A percentile compares a stretch with the other conserved stretches of the same genome.
phyloP scores from a whole-genome alignment of 1,140 invertebrate genomes.

The Diabrotica virgifera region DNA sequence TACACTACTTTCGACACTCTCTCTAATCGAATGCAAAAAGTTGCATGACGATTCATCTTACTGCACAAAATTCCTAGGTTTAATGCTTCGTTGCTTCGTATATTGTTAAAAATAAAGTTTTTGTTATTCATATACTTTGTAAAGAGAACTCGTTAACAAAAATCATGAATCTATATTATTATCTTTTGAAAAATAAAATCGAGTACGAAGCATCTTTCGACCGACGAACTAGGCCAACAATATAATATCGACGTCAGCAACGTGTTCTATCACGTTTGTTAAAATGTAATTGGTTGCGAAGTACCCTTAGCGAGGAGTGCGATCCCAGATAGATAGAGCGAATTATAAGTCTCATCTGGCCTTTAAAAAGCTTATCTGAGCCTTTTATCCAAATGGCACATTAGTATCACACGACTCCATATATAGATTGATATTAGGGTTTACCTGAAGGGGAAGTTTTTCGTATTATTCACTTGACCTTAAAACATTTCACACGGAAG shows the following conservation, averaged over 20 bases:
- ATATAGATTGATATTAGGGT: no score
- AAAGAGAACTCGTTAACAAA: neutral
- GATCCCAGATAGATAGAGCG: constrained; percentile 6
- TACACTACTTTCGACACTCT: no score
- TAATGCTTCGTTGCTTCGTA: no score
- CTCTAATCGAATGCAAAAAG: no score
- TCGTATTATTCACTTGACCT: no score
- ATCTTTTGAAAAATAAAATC: neutral
- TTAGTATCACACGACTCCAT: neutral
- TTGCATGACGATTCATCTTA: no score
- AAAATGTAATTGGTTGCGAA: neutral
- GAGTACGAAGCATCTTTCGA: neutral
- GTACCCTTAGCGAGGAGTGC: neutral
- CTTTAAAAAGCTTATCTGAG: constrained; percentile 1
- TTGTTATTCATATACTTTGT: neutral
- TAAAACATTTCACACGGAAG: no score
- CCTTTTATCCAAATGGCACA: constrained; percentile 6
- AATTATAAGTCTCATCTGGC: constrained; percentile 5
- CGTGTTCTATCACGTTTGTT: constrained; percentile 9
- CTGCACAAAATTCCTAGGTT: no score
- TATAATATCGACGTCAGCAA: neutral
- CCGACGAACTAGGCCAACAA: neutral
- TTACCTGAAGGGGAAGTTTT: no score
- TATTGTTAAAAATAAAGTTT: neutral
- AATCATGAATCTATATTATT: neutral